A percentile compares a stretch with the other conserved stretches of the same genome.
Evolutionary conservation across 2,888 invertebrate species (phyloP).

Genomic region (Polymixis lichenea): DNA sequence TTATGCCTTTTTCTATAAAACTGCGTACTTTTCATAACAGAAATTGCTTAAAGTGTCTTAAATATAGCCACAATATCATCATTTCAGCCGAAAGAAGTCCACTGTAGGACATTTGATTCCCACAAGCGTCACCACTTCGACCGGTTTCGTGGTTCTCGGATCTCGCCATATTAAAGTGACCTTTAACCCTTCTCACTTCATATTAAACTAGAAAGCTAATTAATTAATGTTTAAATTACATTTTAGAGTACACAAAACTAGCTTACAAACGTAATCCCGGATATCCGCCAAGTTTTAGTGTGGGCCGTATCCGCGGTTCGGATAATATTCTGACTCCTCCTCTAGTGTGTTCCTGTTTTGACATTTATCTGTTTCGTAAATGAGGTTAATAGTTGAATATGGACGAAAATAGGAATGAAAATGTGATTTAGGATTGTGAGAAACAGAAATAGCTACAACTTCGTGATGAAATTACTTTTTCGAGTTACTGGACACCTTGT

Average conservation of each 20-base stretch:
- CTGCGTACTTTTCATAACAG: background rate
- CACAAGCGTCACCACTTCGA: no score
- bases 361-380: conserved; percentile 40
- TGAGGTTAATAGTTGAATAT: conserved; percentile 17
- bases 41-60: background rate
- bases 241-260: conserved; percentile 40
- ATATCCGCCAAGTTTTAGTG: conserved; percentile 60
- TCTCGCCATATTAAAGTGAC: background rate
- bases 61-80: background rate
- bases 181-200: conserved; percentile 15
- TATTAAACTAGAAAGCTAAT: conserved; percentile 32
- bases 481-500: background rate
- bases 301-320: conserved; percentile 42
- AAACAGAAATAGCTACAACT: background rate
- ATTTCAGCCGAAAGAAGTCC: no score
- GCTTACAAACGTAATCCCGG: conserved; percentile 58
- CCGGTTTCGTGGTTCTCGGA: no score
- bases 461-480: background rate
- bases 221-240: conserved; percentile 50
- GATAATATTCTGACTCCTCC: conserved; percentile 38
- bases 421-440: background rate
- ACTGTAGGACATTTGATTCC: no score
- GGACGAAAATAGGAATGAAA: background rate
- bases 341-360: conserved; percentile 34
- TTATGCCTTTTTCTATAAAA: background rate